phyloP scores from a whole-genome alignment of 1,140 invertebrate species.

The Cydia splendana region DNA sequence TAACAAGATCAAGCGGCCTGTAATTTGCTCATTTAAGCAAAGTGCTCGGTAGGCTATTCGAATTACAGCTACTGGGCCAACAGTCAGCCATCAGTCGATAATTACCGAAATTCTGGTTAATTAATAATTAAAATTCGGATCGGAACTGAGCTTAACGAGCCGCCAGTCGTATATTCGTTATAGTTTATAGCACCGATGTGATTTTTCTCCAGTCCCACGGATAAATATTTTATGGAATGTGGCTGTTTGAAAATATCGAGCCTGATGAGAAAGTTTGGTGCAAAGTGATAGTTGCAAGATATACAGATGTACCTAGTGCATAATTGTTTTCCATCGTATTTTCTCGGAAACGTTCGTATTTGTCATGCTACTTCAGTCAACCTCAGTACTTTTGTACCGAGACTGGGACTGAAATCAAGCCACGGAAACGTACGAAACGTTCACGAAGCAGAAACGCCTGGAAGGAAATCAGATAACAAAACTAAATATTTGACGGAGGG shows the following conservation, averaged over 20 bases:
- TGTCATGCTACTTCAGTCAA: too few relatives aligned
- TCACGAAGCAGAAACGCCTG: too few relatives aligned
- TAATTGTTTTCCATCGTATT: too few relatives aligned
- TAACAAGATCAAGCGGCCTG: neutral
- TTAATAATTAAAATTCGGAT: constrained; percentile 29
- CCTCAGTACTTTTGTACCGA: too few relatives aligned
- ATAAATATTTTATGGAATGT: constrained; percentile 1
- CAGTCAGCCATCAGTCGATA: constrained; percentile 13
- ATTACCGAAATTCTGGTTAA: constrained; percentile 29
- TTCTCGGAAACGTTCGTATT: too few relatives aligned
- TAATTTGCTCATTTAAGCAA: neutral
- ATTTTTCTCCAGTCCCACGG: constrained; percentile 15
- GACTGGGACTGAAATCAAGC: too few relatives aligned
- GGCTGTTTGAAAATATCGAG: neutral
- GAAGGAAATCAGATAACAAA: too few relatives aligned
- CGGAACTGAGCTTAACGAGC: constrained; percentile 18
- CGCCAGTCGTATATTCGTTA: neutral
- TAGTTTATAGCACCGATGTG: neutral
- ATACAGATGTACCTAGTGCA: too few relatives aligned
- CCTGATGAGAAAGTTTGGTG: too few relatives aligned
- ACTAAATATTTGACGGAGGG: too few relatives aligned
- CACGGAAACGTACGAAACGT: too few relatives aligned
- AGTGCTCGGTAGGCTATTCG: neutral
- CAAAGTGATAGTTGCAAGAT: too few relatives aligned
- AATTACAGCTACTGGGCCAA: neutral